Evolutionary conservation across 2,113 vertebrate genomes (phyloP).

Genomic region (Catagonus wagneri): DNA sequence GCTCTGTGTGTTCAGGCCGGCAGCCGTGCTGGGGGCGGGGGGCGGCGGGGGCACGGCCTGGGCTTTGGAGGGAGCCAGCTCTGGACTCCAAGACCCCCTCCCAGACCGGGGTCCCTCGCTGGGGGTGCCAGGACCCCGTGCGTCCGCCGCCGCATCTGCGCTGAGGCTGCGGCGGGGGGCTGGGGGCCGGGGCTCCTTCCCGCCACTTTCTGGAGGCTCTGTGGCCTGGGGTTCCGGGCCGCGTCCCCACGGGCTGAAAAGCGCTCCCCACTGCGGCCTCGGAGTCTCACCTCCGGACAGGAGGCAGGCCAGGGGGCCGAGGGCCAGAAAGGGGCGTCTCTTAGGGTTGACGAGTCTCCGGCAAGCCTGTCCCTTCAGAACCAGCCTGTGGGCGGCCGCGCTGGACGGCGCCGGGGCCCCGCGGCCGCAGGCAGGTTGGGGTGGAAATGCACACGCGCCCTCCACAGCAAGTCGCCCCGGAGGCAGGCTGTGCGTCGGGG

Average conservation of each 20-base stretch:
- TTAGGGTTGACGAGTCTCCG: background rate
- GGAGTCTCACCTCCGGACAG: background rate
- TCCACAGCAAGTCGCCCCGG: background rate
- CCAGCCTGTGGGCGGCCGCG: fast-evolving
- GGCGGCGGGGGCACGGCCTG: too few relatives aligned
- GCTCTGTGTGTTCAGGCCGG: fast-evolving
- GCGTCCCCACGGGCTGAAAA: background rate
- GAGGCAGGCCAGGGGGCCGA: fast-evolving
- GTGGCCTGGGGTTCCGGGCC: background rate
- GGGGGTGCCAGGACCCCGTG: fast-evolving
- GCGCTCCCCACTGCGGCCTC: fast-evolving
- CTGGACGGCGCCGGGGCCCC: background rate
- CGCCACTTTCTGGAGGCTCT: background rate
- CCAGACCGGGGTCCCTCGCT: background rate
- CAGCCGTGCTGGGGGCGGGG: fast-evolving
- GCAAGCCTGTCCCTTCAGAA: background rate
- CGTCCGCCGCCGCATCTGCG: fast-evolving
- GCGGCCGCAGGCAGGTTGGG: background rate
- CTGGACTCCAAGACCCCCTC: background rate
- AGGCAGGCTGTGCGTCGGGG: too few relatives aligned
- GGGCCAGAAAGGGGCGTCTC: background rate
- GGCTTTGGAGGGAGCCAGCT: fast-evolving
- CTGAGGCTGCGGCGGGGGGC: background rate
- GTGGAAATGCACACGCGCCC: fast-evolving
- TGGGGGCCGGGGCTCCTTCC: fast-evolving